A percentile compares a stretch with the other conserved stretches of the same genome.
Conservation (phyloP, 2,888 invertebrate species). For the Troilus luridus region DNA sequence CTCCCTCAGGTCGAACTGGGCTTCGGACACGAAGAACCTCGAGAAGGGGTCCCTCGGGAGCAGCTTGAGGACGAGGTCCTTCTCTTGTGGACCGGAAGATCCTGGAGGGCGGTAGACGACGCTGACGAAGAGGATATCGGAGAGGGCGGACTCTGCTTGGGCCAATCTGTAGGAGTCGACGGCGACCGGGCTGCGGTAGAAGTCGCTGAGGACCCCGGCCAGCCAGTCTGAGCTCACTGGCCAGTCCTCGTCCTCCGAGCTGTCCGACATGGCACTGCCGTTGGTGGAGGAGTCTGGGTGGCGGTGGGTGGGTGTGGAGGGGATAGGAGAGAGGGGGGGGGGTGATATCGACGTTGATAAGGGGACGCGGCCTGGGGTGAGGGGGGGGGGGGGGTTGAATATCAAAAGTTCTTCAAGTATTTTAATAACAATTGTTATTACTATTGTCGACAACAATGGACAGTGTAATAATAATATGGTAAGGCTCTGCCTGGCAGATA, state of each 20-base stretch:
- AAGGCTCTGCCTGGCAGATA: too few species aligned
- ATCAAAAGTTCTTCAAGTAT: too few species aligned
- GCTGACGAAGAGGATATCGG: conserved; percentile 83
- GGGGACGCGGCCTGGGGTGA: too few species aligned
- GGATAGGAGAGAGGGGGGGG: background rate
- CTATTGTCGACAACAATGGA: too few species aligned
- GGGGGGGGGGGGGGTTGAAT: too few species aligned
- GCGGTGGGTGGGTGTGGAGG: background rate
- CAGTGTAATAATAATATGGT: too few species aligned
- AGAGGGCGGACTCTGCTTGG: conserved; percentile 77
- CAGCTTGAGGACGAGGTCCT: conserved; percentile 80
- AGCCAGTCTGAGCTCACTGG: conserved; percentile 75
- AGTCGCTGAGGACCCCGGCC: conserved; percentile 71
- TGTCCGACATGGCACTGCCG: conserved; percentile 62
- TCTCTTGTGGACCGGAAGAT: conserved; percentile 68
- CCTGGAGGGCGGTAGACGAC: conserved; percentile 74
- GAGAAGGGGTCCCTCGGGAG: conserved; percentile 86
- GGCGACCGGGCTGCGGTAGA: conserved; percentile 69
- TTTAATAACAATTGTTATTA: too few species aligned
- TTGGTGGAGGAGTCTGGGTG: background rate
- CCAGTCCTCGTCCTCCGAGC: conserved; percentile 69
- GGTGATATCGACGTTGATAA: background rate
- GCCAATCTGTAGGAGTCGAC: conserved; percentile 73
- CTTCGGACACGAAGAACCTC: conserved; percentile 84
- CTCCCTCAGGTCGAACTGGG: conserved; percentile 86